phyloP scores from a whole-genome alignment of 2,888 invertebrate genomes.

The Conomelus anceps region DNA sequence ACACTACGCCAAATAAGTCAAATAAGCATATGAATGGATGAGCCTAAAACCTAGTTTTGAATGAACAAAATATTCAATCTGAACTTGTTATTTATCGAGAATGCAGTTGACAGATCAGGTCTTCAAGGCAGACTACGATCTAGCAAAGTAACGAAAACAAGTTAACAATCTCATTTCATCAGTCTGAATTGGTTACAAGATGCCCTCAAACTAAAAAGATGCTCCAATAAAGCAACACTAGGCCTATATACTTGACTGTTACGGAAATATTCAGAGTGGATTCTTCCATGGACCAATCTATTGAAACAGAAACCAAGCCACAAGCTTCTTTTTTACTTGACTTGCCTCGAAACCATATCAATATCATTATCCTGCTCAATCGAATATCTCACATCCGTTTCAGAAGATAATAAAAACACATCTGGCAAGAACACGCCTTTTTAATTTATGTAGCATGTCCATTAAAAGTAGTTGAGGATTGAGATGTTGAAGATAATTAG shows the following conservation, averaged over 20 bases:
- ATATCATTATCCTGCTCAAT: background rate
- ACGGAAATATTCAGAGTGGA: background rate
- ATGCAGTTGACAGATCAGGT: too few relatives aligned
- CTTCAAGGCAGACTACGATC: background rate
- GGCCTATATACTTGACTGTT: background rate
- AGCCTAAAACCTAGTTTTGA: too few relatives aligned
- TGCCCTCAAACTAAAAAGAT: background rate
- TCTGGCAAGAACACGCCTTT: background rate
- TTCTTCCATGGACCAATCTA: background rate
- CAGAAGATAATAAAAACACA: background rate
- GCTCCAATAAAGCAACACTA: background rate
- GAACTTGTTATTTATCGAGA: background rate
- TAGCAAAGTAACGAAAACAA: background rate
- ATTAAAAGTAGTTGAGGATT: background rate
- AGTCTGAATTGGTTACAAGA: background rate
- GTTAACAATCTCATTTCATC: background rate
- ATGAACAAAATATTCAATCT: background rate
- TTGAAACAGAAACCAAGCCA: background rate
- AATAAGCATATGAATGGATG: too few relatives aligned
- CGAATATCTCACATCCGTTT: background rate
- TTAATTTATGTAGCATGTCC: background rate
- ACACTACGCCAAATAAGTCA: too few relatives aligned
- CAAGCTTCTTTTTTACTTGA: background rate
- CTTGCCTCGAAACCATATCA: background rate
- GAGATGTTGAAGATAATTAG: too few relatives aligned